These are phyloP conservation scores for Monochamus saltuarius DNA, from an alignment of 1,140 invertebrate genomes.

Conservation along the genomic window DNA sequence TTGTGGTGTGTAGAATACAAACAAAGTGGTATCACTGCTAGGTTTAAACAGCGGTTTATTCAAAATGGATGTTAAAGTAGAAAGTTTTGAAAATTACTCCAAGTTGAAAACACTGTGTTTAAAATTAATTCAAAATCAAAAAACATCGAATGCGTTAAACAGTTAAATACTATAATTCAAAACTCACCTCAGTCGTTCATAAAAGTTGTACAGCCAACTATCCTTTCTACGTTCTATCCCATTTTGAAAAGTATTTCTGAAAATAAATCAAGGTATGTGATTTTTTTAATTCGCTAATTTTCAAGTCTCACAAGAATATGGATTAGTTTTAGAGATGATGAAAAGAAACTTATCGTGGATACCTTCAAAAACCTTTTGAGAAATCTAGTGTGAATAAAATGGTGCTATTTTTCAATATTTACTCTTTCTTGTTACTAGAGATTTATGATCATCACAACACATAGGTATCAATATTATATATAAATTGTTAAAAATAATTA, in stretches of 20 bases:
- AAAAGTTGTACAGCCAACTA: constrained; percentile 13
- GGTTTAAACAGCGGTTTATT: constrained; percentile 2
- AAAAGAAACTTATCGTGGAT: constrained; percentile 32
- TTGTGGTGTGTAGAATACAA: constrained; percentile 14
- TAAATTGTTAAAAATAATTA: not conserved
- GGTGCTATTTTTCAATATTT: constrained; percentile 41
- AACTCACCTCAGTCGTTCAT: constrained; percentile 10
- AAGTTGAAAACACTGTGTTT: constrained; percentile 15
- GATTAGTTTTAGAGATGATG: constrained; percentile 31
- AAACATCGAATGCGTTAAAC: constrained; percentile 13
- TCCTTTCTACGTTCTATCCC: constrained; percentile 27
- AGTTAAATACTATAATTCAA: constrained; percentile 12
- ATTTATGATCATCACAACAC: constrained; percentile 33
- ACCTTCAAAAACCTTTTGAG: constrained; percentile 35
- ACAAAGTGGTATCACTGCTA: constrained; percentile 13
- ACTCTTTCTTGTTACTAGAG: constrained; percentile 47
- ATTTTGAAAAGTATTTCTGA: constrained; percentile 24
- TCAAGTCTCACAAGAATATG: not conserved
- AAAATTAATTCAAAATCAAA: constrained; percentile 22
- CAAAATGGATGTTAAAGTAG: constrained; percentile 18
- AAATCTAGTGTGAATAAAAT: constrained; percentile 31
- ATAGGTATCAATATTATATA: constrained; percentile 21
- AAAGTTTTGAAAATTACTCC: constrained; percentile 17
- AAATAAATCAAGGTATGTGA: constrained; percentile 16
- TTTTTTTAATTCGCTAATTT: too few species aligned